phyloP scores from a whole-genome alignment of 2,888 invertebrate species.

The Tridacna crocea region DNA sequence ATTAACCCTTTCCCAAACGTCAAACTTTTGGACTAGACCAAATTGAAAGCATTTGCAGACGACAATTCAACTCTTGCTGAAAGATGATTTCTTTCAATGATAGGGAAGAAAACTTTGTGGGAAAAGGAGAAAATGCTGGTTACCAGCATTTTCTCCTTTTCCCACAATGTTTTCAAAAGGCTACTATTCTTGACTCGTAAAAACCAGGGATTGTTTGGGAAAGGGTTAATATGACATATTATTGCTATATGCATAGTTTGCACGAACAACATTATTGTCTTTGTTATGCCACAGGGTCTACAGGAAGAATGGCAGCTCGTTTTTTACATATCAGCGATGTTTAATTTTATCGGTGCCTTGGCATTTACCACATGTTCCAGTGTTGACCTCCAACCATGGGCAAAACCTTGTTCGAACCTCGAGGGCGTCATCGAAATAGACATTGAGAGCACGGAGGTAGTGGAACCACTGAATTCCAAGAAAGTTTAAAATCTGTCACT shows the following conservation, averaged over 20 bases:
- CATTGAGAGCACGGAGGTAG: neutral
- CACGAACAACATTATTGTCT: too few species aligned
- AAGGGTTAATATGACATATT: too few species aligned
- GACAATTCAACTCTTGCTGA: too few species aligned
- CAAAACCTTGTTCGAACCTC: conserved; percentile 20
- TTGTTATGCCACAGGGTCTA: conserved; percentile 38
- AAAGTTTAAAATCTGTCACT: neutral
- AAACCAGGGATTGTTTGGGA: too few species aligned
- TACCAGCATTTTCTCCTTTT: neutral
- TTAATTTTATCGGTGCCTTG: conserved; percentile 88
- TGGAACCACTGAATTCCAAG: neutral
- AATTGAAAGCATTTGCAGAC: too few species aligned
- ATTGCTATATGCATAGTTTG: too few species aligned
- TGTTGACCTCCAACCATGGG: conserved; percentile 70
- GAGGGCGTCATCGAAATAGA: neutral
- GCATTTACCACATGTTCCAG: conserved; percentile 71
- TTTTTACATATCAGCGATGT: conserved; percentile 93
- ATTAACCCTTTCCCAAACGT: too few species aligned
- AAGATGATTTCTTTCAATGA: too few species aligned
- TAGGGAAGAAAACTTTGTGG: neutral
- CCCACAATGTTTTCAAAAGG: too few species aligned
- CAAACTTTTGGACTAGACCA: too few species aligned
- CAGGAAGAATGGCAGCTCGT: conserved; percentile 86
- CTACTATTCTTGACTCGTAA: too few species aligned
- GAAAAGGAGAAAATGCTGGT: neutral